Evolutionary conservation across 2,113 vertebrate species (phyloP), one percentile per base, ranked within the genome.

Genomic region (Galeopterus variegatus): DNA sequence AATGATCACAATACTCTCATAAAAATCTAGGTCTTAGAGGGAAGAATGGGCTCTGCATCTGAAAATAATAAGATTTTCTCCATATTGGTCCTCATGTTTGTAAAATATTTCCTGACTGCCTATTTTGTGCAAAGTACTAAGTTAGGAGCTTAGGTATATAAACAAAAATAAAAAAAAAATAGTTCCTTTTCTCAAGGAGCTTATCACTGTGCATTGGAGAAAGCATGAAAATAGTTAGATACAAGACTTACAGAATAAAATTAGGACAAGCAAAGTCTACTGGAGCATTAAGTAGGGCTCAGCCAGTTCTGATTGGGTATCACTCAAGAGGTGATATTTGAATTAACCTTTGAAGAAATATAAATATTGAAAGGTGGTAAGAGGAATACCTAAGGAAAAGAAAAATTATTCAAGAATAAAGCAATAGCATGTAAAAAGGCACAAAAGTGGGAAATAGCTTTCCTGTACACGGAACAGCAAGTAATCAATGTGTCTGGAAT

Each of bases 281-380:
- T 76, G 33, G 23, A 65, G 23, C 23, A 54, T 4, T 72, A 52
- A 69, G 18, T 24, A 60, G 21, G 14, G 3, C 14, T 67, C 36
- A 41, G 9, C 12, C 23, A 33, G 1, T 89, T 85, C 36, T 48
- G 26, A 23, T 11, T 79, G 24, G n/a, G 13, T 81, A 70, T 76
- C 70, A 90, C n/a, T 79, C 28, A 56, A 15, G 15, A 79, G 26
- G 28, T 76, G 9, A 73, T 62, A 73, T 41, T 83, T 90, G 56
- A 79, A 41, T 48, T 94, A 64, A 75, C 9, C 5, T 56, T 86
- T 90, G 52, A 65, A 77, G 56, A 87, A 97, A 82, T 95, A 82
- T 72, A 69, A 67, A 73, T 86, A 86, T 48, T 94, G 33, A 67
- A 45, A 56, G 11, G 10, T 88, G 28, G 36, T 56, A 87, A 36